Conservation (phyloP, 2,113 vertebrate species). For the Urocolius indicus region DNA sequence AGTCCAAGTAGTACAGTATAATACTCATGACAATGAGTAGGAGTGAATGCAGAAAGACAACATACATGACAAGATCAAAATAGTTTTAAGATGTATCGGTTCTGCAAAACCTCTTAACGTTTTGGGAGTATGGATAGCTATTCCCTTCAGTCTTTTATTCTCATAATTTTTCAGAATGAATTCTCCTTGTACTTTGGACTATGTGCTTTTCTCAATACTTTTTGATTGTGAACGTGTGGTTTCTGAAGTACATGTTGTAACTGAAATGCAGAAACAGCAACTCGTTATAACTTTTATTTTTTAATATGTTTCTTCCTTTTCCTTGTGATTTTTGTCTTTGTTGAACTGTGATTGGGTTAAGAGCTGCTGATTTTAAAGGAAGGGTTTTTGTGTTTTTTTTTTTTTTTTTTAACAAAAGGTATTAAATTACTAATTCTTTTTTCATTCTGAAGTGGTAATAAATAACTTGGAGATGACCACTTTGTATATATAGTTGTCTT, state of each 20-base stretch:
- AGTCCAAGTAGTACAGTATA: not conserved
- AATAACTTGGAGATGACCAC: not conserved
- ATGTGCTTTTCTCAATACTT: not conserved
- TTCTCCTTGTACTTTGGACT: not conserved
- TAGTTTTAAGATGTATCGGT: not conserved
- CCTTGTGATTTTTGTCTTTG: not conserved
- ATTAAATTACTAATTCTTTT: not conserved
- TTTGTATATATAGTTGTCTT: not conserved
- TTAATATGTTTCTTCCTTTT: not conserved
- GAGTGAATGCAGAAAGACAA: not conserved
- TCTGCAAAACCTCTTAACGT: not conserved
- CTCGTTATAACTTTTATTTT: not conserved
- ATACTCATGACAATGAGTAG: not conserved
- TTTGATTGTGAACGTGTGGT: not conserved
- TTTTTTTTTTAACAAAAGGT: not conserved
- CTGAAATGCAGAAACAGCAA: not conserved
- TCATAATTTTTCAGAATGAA: not conserved
- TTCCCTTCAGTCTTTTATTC: not conserved
- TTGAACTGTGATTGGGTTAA: not conserved
- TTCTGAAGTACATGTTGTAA: not conserved
- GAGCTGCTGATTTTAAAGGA: not conserved
- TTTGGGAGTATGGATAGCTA: not conserved
- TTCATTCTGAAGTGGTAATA: not conserved
- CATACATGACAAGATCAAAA: not conserved
- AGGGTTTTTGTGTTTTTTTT: too few species aligned